Evolutionary conservation across 2,113 vertebrate species (phyloP), one percentile per base, ranked within the genome.

Genomic region (Tricholaema leucomelas): DNA sequence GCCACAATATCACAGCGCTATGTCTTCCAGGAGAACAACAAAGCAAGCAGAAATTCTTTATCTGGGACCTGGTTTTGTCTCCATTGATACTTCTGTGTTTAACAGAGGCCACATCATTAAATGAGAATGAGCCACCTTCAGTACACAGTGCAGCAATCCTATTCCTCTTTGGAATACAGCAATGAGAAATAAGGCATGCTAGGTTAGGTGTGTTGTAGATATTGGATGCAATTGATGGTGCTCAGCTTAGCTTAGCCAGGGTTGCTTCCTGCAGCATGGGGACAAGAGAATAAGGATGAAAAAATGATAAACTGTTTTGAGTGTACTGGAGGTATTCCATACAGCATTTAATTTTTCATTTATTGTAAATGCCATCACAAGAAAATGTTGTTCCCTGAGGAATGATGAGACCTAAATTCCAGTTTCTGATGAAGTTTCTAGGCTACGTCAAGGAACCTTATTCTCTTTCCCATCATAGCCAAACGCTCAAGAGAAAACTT

Each of bases 81-180:
- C 61, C 73, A 36, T 76, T 94, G 79, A 93, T 94, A 80, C 38
- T 79, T 81, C 64, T 72, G 66, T 86, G 92, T 93, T 95, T 93
- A 92, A 96, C 91, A 86, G 81, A 89, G 90, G 65, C 78, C 19
- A 38, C 58, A 78, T 90, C 76, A 54, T 92, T 91, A 92, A 90
- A 78, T 63, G 74, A 73, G 77, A 73, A 83, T 11, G 38, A 92
- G 69, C 50, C 78, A 64, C 56, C 76, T 75, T 92, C 4, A 9
- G 72, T 30, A 3, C 2, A 0, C 50, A 33, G 55, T 5, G 5
- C 8, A 10, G 48, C 0, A 5, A 70, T 82, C 16, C 8, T 64
- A 11, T 60, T 71, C 33, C 54, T 82, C 52, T 61, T 17, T 40
- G 64, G 69, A 44, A 28, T 20, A 18, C 0, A 21, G 75, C 72